Conservation (phyloP, 1,140 invertebrate genomes). For the Cyphomyrmex costatus region DNA sequence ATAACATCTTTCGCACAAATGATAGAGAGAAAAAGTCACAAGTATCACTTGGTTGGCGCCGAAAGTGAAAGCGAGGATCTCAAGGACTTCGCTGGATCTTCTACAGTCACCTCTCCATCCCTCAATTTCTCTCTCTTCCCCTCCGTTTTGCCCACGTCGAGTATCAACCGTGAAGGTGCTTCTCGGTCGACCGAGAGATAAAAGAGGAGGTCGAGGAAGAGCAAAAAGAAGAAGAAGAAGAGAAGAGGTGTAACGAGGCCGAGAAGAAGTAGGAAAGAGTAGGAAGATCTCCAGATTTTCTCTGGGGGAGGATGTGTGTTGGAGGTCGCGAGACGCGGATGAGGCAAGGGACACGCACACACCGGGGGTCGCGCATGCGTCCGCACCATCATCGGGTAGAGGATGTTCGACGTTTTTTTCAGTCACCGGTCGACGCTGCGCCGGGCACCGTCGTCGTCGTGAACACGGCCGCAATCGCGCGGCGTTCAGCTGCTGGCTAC, state of each 20-base stretch:
- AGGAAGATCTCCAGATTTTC: conserved; percentile 68
- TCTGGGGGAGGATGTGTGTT: conserved; percentile 63
- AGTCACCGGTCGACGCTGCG: conserved; percentile 85
- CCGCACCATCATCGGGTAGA: conserved; percentile 69
- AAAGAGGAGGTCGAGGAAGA: neutral
- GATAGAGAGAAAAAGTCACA: conserved; percentile 10
- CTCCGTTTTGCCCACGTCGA: conserved; percentile 53
- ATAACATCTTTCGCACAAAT: neutral
- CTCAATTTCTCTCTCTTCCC: neutral
- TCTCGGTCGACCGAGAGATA: neutral
- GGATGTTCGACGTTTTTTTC: conserved; percentile 84
- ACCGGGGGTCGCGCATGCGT: conserved; percentile 80
- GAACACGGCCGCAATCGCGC: conserved; percentile 60
- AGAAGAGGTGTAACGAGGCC: neutral
- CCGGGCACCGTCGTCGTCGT: conserved; percentile 80
- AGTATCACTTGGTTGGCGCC: conserved; percentile 25
- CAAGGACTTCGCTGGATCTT: conserved; percentile 38
- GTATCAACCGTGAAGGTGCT: conserved; percentile 26
- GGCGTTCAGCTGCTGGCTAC: conserved; percentile 64
- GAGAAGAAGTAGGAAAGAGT: conserved; percentile 46
- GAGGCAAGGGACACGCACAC: conserved; percentile 50
- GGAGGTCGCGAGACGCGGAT: conserved; percentile 66
- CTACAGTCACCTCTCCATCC: conserved; percentile 25
- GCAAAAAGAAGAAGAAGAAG: neutral
- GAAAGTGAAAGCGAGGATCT: conserved; percentile 70